Percentiles rank a stretch among this genome's conserved stretches.
These are phyloP conservation scores for Pseudochromis fuscus DNA, from an alignment of 2,797 vertebrate species.

Conservation along the genomic window DNA sequence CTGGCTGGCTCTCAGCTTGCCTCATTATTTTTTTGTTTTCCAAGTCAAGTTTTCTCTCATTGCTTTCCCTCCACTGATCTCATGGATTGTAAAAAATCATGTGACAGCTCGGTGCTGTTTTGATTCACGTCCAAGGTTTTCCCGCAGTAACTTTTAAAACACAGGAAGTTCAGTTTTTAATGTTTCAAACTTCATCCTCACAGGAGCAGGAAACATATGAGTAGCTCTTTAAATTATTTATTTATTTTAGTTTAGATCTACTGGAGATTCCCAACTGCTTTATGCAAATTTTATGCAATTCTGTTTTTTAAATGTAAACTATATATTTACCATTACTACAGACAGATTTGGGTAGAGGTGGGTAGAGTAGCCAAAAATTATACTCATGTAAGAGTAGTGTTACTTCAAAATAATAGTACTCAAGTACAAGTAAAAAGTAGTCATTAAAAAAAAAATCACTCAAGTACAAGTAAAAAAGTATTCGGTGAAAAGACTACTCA, in stretches of 20 bases:
- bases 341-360: too few species aligned
- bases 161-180: slow-evolving; percentile 8
- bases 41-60: slow-evolving; percentile 41
- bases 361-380: too few species aligned
- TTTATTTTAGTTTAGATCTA: slow-evolving; percentile 4
- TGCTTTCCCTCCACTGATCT: slow-evolving; percentile 49
- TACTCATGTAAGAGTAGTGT: too few species aligned
- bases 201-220: not conserved
- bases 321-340: too few species aligned
- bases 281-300: not conserved
- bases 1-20: slow-evolving; percentile 38
- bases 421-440: too few species aligned
- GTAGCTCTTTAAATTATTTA: too few species aligned
- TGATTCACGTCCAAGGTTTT: not conserved
- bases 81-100: slow-evolving; percentile 24
- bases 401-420: too few species aligned
- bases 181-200: slow-evolving; percentile 16
- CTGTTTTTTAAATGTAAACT: slow-evolving; percentile 16
- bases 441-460: too few species aligned
- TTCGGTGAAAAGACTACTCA: too few species aligned
- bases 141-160: slow-evolving; percentile 3
- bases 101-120: slow-evolving; percentile 13
- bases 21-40: slow-evolving; percentile 69
- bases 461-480: too few species aligned
- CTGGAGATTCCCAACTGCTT: slow-evolving; percentile 1